Conservation (phyloP, 2,888 invertebrate genomes). For the Eupithecia subumbrata region DNA sequence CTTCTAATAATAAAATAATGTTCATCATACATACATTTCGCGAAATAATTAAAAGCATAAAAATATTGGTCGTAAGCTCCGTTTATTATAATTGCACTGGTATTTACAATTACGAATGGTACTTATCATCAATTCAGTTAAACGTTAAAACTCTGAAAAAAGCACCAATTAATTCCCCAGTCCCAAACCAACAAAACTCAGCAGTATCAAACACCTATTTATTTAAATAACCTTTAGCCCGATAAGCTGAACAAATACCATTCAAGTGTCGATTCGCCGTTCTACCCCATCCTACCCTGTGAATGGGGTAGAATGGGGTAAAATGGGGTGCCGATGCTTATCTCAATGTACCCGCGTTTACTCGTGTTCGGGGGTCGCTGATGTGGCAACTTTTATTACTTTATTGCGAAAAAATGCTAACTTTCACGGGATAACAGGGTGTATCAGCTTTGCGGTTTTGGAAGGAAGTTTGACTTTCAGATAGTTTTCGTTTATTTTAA, state of each 20-base stretch:
- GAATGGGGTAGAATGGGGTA: slow-evolving; percentile 22
- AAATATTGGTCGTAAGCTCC: neutral
- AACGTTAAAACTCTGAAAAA: slow-evolving; percentile 5
- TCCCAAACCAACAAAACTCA: slow-evolving; percentile 26
- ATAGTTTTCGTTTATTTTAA: neutral
- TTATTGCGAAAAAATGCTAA: slow-evolving; percentile 81
- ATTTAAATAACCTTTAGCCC: slow-evolving; percentile 34
- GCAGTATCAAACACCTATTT: slow-evolving; percentile 28
- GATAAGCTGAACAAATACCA: slow-evolving; percentile 50
- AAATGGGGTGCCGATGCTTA: slow-evolving; percentile 54
- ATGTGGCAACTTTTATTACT: slow-evolving; percentile 75
- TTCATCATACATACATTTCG: neutral
- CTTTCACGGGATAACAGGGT: slow-evolving; percentile 56
- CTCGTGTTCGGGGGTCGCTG: slow-evolving; percentile 64
- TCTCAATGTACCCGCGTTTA: slow-evolving; percentile 56
- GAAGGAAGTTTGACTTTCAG: slow-evolving; percentile 2
- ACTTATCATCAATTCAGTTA: neutral
- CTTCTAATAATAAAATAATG: too few species aligned
- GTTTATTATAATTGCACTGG: neutral
- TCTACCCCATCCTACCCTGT: slow-evolving; percentile 21
- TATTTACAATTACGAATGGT: neutral
- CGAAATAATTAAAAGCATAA: neutral
- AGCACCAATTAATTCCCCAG: slow-evolving; percentile 13
- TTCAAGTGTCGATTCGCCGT: slow-evolving; percentile 38
- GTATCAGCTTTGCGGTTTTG: slow-evolving; percentile 34